Evolutionary conservation across 2,888 invertebrate genomes (phyloP).

Genomic region (Polietes domitor): DNA sequence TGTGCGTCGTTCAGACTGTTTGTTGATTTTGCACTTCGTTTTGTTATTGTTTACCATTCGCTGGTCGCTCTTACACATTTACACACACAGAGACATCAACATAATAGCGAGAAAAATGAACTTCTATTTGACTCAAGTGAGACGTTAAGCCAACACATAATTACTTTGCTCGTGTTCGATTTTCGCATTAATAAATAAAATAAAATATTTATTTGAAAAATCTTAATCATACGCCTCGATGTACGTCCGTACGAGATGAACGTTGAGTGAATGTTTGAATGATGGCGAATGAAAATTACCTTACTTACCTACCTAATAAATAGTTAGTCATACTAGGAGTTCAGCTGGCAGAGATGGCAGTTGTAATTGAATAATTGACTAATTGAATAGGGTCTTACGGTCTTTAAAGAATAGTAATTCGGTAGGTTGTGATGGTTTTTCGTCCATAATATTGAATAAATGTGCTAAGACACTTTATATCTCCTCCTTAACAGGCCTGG

Average conservation of each 20-base stretch:
- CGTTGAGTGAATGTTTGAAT: background rate
- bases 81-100: too few species aligned
- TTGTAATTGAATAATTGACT: background rate
- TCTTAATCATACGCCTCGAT: constrained; percentile 49
- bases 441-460: too few species aligned
- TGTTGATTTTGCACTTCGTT: background rate
- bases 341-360: background rate
- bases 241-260: background rate
- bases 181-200: background rate
- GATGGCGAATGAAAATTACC: background rate
- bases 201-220: background rate
- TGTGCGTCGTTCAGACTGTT: too few species aligned
- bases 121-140: background rate
- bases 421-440: too few species aligned
- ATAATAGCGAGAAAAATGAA: background rate
- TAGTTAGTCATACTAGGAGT: background rate
- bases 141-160: background rate
- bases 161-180: background rate
- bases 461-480: too few species aligned
- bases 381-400: too few species aligned
- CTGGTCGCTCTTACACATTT: background rate
- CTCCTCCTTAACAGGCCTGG: too few species aligned
- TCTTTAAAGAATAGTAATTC: too few species aligned
- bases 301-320: background rate
- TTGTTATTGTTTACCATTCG: background rate